Evolutionary conservation across 2,797 vertebrate genomes (phyloP).

Genomic region (Bovichtus variegatus): DNA sequence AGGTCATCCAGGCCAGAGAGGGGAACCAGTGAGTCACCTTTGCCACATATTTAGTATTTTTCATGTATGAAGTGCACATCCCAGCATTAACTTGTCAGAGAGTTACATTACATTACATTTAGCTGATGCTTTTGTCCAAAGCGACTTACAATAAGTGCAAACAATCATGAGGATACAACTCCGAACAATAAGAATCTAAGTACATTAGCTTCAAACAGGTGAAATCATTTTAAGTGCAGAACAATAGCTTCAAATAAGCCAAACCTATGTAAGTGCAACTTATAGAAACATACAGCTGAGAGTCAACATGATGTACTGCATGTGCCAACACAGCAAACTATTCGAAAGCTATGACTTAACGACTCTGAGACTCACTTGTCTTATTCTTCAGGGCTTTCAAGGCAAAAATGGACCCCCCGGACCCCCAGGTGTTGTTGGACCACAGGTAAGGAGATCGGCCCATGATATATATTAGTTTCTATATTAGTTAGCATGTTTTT

Average conservation of each 20-base stretch:
- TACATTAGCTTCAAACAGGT: too few species aligned
- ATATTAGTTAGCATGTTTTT: background rate
- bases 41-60: background rate
- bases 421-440: conserved; percentile 92
- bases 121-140: too few species aligned
- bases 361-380: conserved; percentile 31
- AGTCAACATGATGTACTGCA: conserved; percentile 5
- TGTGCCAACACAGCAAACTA: conserved; percentile 20
- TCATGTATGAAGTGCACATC: background rate
- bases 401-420: conserved; percentile 93
- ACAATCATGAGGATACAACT: too few species aligned
- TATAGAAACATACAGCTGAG: too few species aligned
- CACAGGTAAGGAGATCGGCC: conserved; percentile 85
- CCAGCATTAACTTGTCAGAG: background rate
- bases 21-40: conserved; percentile 89
- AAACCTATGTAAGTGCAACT: too few species aligned
- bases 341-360: conserved; percentile 8
- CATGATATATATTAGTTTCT: background rate
- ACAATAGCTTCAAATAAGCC: too few species aligned
- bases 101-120: too few species aligned
- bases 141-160: too few species aligned
- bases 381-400: conserved; percentile 90
- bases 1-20: conserved; percentile 94
- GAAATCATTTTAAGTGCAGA: too few species aligned
- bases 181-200: too few species aligned